These are phyloP conservation scores for Crematogaster levior DNA, from an alignment of 2,888 invertebrate species.

Conservation along the genomic window DNA sequence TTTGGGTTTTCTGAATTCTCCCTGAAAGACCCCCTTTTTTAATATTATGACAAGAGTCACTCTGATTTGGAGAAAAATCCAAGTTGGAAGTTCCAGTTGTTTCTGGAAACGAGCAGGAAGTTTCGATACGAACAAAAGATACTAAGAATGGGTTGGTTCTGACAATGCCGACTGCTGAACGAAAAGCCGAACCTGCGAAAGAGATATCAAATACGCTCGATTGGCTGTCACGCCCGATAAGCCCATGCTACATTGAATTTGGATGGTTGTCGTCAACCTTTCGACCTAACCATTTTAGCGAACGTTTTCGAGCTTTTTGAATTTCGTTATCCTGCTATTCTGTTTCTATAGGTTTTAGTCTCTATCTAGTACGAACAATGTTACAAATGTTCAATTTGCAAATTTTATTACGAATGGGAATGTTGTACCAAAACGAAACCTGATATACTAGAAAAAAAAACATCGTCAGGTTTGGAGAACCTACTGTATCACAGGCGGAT, in stretches of 20 bases:
- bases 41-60: not conserved
- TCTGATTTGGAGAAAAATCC: slow-evolving; percentile 21
- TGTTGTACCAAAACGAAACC: not conserved
- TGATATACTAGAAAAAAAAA: not conserved
- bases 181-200: slow-evolving; percentile 61
- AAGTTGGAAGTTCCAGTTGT: slow-evolving; percentile 22
- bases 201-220: slow-evolving; percentile 73
- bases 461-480: not conserved
- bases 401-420: not conserved
- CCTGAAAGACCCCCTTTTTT: not conserved
- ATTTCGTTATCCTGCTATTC: slow-evolving; percentile 50
- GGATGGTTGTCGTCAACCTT: slow-evolving; percentile 52
- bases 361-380: not conserved
- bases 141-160: slow-evolving; percentile 62
- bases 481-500: too few relatives aligned
- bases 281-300: slow-evolving; percentile 6
- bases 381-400: not conserved
- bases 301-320: slow-evolving; percentile 57
- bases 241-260: slow-evolving; percentile 69
- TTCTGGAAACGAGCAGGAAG: slow-evolving; percentile 48
- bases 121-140: slow-evolving; percentile 64
- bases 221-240: slow-evolving; percentile 70
- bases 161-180: slow-evolving; percentile 63
- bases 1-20: not conserved
- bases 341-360: slow-evolving; percentile 17